Evolutionary conservation across 2,113 vertebrate species (phyloP), one percentile per base, ranked within the genome.

Genomic region (Falcunculus frontatus): DNA sequence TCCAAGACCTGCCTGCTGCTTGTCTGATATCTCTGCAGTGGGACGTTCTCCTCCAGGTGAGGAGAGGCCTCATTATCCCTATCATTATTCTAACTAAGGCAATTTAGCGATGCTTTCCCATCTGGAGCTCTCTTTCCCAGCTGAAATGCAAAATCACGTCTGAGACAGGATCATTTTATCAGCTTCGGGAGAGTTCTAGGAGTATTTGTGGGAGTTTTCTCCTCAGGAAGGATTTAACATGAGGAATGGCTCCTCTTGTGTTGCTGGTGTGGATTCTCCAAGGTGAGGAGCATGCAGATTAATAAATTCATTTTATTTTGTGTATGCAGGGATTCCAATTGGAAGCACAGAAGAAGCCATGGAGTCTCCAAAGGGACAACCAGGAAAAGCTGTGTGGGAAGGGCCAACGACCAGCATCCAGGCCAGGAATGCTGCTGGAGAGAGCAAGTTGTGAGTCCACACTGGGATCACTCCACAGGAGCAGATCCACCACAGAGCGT

Each of bases 91-190:
- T 46, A 59, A 88, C 50, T 3, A 69, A 74, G 75, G 32, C 55
- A 93, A 69, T 92, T 88, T 69, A 46, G n/a, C 4, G 1, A 79
- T 59, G 64, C 55, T 74, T 96, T 88, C 79, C 94, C 79, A 90
- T 85, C 79, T 92, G 95, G 85, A 94, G 67, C 25, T 33, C 52
- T 50, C 63, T 22, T 75, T 46, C 32, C 20, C 3, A 1, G 62
- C 46, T 77, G 4, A 89, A 75, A 73, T 27, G 47, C 25, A 73
- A 85, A 85, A 53, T 20, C 1, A 16, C 42, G 42, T 8, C 46
- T 39, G 63, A 89, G 84, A 68, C 41, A 72, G 46, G 39, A 65
- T 39, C 49, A 22, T 87, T 90, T 85, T 35, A 26, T 46, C 50
- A 85, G n/a, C 7, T 33, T 30, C 55, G 12, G 70, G 49, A 83